Conservation (phyloP, 2,888 invertebrate genomes). For the Drosophila kokeensis region DNA sequence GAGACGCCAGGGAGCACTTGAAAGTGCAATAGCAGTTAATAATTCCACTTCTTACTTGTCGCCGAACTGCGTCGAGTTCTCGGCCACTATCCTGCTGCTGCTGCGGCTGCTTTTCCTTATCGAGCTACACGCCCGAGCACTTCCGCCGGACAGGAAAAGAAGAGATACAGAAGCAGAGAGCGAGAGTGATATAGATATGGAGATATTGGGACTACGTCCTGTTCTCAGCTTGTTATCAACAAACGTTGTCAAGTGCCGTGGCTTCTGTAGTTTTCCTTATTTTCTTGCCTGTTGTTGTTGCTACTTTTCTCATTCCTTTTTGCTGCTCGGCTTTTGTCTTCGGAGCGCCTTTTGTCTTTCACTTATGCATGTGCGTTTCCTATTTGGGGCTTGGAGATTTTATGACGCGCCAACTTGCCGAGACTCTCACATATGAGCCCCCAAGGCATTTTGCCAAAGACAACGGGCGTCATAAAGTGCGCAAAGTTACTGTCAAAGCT, state of each 20-base stretch:
- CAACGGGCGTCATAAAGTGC: conserved; percentile 71
- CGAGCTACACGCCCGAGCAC: conserved; percentile 56
- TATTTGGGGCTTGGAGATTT: conserved; percentile 47
- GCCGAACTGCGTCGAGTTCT: conserved; percentile 51
- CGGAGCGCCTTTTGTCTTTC: conserved; percentile 69
- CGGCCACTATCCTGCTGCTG: conserved; percentile 50
- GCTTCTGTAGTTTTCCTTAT: conserved; percentile 45
- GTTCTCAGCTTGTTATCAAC: conserved; percentile 60
- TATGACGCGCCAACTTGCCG: conserved; percentile 70
- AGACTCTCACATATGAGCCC: conserved; percentile 63
- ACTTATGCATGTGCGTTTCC: conserved; percentile 79
- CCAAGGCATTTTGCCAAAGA: conserved; percentile 67
- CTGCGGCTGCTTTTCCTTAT: conserved; percentile 50
- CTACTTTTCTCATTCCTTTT: conserved; percentile 22
- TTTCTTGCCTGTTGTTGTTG: conserved; percentile 19
- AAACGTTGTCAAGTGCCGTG: conserved; percentile 64
- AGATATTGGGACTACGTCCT: conserved; percentile 18
- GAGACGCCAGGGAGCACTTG: conserved; percentile 60
- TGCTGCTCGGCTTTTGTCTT: conserved; percentile 62
- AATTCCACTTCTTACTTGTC: conserved; percentile 70
- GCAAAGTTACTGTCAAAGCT: conserved; percentile 75
- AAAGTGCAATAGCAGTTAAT: conserved; percentile 77
- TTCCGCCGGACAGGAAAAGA: conserved; percentile 39
- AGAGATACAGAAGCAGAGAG: not conserved
- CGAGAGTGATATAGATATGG: not conserved